A percentile compares a stretch with the other conserved stretches of the same genome.
phyloP scores from a whole-genome alignment of 2,888 invertebrate genomes.

The Lasioglossum pauxillum region DNA sequence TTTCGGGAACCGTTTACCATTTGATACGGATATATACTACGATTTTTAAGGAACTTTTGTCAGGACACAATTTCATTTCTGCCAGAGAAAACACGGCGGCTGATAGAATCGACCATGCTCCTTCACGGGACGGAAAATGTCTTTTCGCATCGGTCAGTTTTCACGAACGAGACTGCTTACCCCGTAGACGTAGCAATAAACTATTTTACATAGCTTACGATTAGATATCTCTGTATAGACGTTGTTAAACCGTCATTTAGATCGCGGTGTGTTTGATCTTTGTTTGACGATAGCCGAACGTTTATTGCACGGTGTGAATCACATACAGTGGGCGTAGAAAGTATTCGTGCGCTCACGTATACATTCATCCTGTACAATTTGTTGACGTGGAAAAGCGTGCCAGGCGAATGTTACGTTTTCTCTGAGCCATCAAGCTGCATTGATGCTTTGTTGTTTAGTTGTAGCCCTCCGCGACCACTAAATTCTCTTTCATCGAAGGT shows the following conservation, averaged over 20 bases:
- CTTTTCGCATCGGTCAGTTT: slow-evolving; percentile 43
- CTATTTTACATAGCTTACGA: slow-evolving; percentile 28
- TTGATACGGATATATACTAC: slow-evolving; percentile 46
- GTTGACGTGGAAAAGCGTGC: background rate
- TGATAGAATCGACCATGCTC: background rate
- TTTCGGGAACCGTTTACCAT: slow-evolving; percentile 34
- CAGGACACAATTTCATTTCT: background rate
- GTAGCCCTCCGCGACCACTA: background rate
- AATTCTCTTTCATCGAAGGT: background rate
- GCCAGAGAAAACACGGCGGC: background rate
- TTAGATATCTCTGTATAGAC: slow-evolving; percentile 37
- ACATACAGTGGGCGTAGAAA: background rate
- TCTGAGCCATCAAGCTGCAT: background rate
- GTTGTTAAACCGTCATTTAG: slow-evolving; percentile 39
- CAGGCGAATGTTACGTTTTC: slow-evolving; percentile 4
- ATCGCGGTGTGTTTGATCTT: slow-evolving; percentile 26
- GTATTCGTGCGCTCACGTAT: too few relatives aligned
- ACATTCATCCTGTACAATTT: background rate
- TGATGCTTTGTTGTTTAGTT: slow-evolving; percentile 18
- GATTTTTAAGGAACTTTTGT: slow-evolving; percentile 37
- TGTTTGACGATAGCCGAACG: slow-evolving; percentile 24
- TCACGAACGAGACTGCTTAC: slow-evolving; percentile 39
- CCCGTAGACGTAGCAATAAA: slow-evolving; percentile 50
- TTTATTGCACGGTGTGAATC: slow-evolving; percentile 1
- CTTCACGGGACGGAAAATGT: slow-evolving; percentile 17